Percentiles rank a stretch among this genome's conserved stretches.
These are phyloP conservation scores for Oceanodroma leucorhoa DNA, from an alignment of 2,797 vertebrate genomes.

Conservation along the genomic window DNA sequence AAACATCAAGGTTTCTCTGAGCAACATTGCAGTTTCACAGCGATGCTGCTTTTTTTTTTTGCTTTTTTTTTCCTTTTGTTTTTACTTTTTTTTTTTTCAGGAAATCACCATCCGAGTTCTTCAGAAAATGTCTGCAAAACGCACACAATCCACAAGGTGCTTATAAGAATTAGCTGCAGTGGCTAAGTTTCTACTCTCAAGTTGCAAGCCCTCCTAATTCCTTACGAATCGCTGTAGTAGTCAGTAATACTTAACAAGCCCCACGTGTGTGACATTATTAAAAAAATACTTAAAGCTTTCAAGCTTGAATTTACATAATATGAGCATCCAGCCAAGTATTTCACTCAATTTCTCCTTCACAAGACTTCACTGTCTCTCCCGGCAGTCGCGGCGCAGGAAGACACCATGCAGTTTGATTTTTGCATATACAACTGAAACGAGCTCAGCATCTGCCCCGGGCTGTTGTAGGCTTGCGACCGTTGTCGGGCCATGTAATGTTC, in stretches of 20 bases:
- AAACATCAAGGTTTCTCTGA: slow-evolving; percentile 4
- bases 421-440: not conserved
- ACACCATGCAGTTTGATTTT: not conserved
- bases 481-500: not conserved
- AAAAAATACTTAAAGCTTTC: not conserved
- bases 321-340: not conserved
- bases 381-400: not conserved
- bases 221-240: not conserved
- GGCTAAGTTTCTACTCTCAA: not conserved
- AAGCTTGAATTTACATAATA: not conserved
- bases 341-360: not conserved
- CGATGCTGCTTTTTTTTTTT: not conserved
- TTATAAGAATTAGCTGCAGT: not conserved
- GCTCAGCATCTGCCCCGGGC: not conserved
- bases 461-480: not conserved
- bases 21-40: not conserved
- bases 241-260: not conserved
- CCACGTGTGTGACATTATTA: not conserved
- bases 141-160: not conserved
- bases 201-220: slow-evolving; percentile 11
- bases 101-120: not conserved
- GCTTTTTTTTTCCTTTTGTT: not conserved
- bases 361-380: not conserved
- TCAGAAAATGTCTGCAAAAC: not conserved
- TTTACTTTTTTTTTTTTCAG: not conserved